A percentile compares a stretch with the other conserved stretches of the same genome.
phyloP scores from a whole-genome alignment of 2,888 invertebrate genomes.

The Pachliopta kotzebuea region DNA sequence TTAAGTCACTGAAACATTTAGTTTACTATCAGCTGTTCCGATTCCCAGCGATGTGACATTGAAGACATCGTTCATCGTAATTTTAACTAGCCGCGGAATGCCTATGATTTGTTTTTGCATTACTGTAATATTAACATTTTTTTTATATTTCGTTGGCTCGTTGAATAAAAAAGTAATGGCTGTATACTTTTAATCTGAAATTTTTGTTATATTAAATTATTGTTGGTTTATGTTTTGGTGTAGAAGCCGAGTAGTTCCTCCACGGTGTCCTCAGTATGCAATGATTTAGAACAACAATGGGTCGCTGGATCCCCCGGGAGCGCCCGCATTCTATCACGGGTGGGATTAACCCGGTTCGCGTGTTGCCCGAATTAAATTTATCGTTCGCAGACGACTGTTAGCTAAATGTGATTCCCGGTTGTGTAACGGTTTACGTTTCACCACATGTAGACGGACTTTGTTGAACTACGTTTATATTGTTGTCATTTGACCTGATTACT shows the following conservation, averaged over 20 bases:
- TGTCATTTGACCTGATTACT: too few relatives aligned
- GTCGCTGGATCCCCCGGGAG: conserved; percentile 31
- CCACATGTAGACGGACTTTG: conserved; percentile 5
- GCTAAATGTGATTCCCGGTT: conserved; percentile 20
- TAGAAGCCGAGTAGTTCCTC: conserved; percentile 30
- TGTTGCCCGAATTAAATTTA: conserved; percentile 42
- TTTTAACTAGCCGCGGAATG: too few relatives aligned
- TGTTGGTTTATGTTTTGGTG: conserved; percentile 29
- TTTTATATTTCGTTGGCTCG: too few relatives aligned
- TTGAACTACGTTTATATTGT: background rate
- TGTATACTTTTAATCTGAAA: too few relatives aligned
- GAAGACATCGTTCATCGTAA: too few relatives aligned
- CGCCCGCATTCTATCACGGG: conserved; percentile 46
- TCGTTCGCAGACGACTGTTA: conserved; percentile 31
- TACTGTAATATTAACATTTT: too few relatives aligned
- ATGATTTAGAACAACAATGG: conserved; percentile 40
- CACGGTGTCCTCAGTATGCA: conserved; percentile 22
- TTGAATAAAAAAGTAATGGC: too few relatives aligned
- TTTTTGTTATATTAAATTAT: too few relatives aligned
- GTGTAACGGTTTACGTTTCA: conserved; percentile 7
- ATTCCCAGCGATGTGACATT: too few relatives aligned
- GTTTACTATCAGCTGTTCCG: too few relatives aligned
- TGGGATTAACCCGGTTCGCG: conserved; percentile 43
- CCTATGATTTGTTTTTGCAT: too few relatives aligned
- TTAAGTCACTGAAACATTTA: too few relatives aligned